Evolutionary conservation across 2,797 vertebrate genomes (phyloP).

Genomic region (Denticeps clupeoides): DNA sequence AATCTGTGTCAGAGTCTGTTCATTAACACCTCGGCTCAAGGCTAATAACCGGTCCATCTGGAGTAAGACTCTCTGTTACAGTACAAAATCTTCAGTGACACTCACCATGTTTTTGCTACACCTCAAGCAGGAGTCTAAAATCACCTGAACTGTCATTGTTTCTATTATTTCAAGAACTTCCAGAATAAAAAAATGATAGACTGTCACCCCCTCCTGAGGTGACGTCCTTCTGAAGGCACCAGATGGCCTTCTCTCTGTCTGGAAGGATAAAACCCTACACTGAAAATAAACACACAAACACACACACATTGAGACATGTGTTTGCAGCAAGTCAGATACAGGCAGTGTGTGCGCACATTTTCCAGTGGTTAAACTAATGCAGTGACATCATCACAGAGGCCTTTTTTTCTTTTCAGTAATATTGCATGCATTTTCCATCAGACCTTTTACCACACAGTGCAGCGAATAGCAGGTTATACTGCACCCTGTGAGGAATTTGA

Average conservation of each 20-base stretch:
- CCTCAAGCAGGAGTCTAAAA: too few relatives aligned
- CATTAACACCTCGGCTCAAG: constrained; percentile 20
- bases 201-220: constrained; percentile 1
- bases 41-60: constrained; percentile 5
- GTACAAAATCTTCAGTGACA: not conserved
- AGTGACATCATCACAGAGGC: constrained; percentile 22
- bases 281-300: not conserved
- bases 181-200: too few relatives aligned
- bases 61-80: not conserved
- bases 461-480: too few relatives aligned
- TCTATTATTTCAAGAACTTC: too few relatives aligned
- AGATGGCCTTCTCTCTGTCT: constrained; percentile 40
- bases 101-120: too few relatives aligned
- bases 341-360: constrained; percentile 17
- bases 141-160: too few relatives aligned
- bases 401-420: constrained; percentile 12
- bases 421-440: constrained; percentile 19
- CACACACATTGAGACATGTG: too few relatives aligned
- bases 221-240: constrained; percentile 21
- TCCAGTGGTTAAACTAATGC: constrained; percentile 25
- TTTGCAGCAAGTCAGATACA: constrained; percentile 25
- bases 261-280: constrained; percentile 2
- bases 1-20: constrained; percentile 15
- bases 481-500: not conserved
- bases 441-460: constrained; percentile 12